Evolutionary conservation across 2,113 vertebrate species (phyloP).

Genomic region (Arothron firmamentum): DNA sequence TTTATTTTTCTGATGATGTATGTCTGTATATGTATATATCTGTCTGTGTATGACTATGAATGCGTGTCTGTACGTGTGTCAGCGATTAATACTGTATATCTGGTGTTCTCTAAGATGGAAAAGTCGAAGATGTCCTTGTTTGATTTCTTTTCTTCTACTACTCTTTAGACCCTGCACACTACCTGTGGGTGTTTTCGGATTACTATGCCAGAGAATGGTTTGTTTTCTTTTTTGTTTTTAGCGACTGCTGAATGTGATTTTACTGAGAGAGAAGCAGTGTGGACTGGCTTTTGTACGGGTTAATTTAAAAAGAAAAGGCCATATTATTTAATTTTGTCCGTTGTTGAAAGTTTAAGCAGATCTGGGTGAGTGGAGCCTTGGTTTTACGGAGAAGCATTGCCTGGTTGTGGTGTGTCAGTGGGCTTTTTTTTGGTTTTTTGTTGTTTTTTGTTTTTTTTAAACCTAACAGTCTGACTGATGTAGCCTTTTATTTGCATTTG

Average conservation of each 20-base stretch:
- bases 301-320: slow-evolving; percentile 75
- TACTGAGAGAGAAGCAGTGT: slow-evolving; percentile 76
- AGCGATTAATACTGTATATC: slow-evolving; percentile 80
- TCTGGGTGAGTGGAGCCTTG: slow-evolving; percentile 77
- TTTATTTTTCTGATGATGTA: slow-evolving; percentile 52
- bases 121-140: slow-evolving; percentile 68
- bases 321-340: slow-evolving; percentile 80
- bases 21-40: slow-evolving; percentile 63
- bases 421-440: slow-evolving; percentile 13
- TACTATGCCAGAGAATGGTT: slow-evolving; percentile 74
- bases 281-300: slow-evolving; percentile 81
- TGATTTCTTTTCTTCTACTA: slow-evolving; percentile 50
- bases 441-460: slow-evolving; percentile 7
- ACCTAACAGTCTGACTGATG: slow-evolving; percentile 39
- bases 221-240: slow-evolving; percentile 52
- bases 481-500: slow-evolving; percentile 46
- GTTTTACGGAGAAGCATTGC: slow-evolving; percentile 63
- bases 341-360: slow-evolving; percentile 74
- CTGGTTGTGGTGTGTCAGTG: slow-evolving; percentile 23
- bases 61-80: slow-evolving; percentile 62
- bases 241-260: slow-evolving; percentile 84
- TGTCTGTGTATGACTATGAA: slow-evolving; percentile 65
- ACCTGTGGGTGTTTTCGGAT: slow-evolving; percentile 72
- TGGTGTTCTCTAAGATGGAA: slow-evolving; percentile 73
- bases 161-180: slow-evolving; percentile 67